Base-by-base conservation (phyloP, 53 echinoderm and acorn worm species). In the Patiria pectinifera region DNA sequence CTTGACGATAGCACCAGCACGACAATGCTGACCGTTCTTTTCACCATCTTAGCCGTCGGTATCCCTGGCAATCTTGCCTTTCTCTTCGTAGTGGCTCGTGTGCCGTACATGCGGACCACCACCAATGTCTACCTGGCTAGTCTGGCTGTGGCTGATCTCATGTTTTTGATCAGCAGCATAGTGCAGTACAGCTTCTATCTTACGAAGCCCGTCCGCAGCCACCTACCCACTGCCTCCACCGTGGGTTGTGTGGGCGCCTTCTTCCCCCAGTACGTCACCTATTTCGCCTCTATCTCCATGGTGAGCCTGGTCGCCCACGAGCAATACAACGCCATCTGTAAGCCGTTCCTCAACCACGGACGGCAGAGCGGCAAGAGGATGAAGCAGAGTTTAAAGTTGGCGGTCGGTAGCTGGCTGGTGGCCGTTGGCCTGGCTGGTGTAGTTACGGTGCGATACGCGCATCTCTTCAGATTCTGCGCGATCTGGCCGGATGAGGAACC, bases 71-170 rank as follows among this genome's bases (percentile, higher is more conserved):
- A 96, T 45, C 77, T 94, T 0, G 87, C 94, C 7, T 94, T 96
- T 44, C 91, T 96, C 44, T 83, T 94, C 78, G 93, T 96, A 2
- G 94, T 96, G 2, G 91, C 79, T 24, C 92, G 94, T 43, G 91
- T 96, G 46, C 91, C 72, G 18, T 83, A 91, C n/a, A 96, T 96
- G 94, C 93, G 93, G 10, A 96, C 94, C 58, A 85, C 94, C 78
- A 96, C 96, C 23, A 96, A 96, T 47, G 24, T 92, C 3, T 96
- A 93, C 76, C 91, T 96, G 46, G 76, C 86, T 59, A 93, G 91
- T 77, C 53, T 96, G 62, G 96, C 96, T 4, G 44, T 94, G 14
- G 86, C 91, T 3, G 96, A 96, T 48, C 3, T 94, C 44, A 84
- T 93, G 45, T 94, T 91, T 48, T 58, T 96, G 49, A 19, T 81